A percentile compares a stretch with the other conserved stretches of the same genome.
Conservation (phyloP, 2,888 invertebrate genomes). For the Gisinianus flammeolus region DNA sequence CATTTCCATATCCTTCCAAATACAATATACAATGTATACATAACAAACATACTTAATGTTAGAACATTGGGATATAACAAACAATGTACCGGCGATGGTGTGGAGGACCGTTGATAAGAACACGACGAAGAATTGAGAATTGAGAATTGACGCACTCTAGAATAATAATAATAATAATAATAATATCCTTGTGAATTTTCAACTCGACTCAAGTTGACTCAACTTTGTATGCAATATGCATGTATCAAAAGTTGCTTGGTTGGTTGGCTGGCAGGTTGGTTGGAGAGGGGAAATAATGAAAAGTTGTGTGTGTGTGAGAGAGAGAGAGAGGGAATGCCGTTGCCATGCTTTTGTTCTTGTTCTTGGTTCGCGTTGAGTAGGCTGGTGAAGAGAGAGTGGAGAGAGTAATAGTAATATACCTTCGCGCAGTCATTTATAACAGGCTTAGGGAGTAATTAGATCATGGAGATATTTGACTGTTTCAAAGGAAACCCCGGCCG, state of each 20-base stretch:
- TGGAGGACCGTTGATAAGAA: background rate
- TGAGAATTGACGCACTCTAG: background rate
- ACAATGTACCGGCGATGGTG: too few relatives aligned
- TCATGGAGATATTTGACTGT: slow-evolving; percentile 57
- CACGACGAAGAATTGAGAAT: too few relatives aligned
- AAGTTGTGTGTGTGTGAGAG: slow-evolving; percentile 19
- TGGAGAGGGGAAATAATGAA: slow-evolving; percentile 24
- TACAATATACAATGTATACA: too few relatives aligned
- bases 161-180: too few relatives aligned
- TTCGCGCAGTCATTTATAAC: slow-evolving; percentile 40
- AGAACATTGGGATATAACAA: too few relatives aligned
- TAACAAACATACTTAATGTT: too few relatives aligned
- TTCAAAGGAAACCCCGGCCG: slow-evolving; percentile 52
- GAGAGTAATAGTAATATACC: slow-evolving; percentile 24
- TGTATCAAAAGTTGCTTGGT: too few relatives aligned
- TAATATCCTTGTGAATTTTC: background rate
- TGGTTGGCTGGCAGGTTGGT: too few relatives aligned
- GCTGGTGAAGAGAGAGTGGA: slow-evolving; percentile 25
- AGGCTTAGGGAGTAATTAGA: slow-evolving; percentile 57
- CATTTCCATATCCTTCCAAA: too few relatives aligned
- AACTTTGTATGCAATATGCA: too few relatives aligned
- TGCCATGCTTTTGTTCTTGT: slow-evolving; percentile 32
- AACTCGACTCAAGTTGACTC: too few relatives aligned
- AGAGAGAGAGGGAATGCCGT: slow-evolving; percentile 42
- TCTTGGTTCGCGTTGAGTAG: slow-evolving; percentile 16